A percentile compares a stretch with the other conserved stretches of the same genome.
Evolutionary conservation across 2,888 invertebrate species (phyloP).

Genomic region (Athripsodes cinereus): DNA sequence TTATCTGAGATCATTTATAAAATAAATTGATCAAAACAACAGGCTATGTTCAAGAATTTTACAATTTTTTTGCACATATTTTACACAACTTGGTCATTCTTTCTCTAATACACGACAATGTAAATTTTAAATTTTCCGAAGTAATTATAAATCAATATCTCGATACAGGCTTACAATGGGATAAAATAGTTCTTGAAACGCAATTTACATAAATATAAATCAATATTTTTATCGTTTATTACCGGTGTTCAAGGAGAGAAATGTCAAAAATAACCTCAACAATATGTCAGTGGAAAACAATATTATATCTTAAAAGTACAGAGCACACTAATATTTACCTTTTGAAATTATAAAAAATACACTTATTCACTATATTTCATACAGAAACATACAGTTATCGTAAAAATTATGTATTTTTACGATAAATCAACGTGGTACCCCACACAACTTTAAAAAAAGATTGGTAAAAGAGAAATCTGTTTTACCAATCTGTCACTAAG

Average conservation of each 20-base stretch:
- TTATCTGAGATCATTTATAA: no score
- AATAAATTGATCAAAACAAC: no score
- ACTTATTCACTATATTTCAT: background rate
- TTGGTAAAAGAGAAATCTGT: background rate
- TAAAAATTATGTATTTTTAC: background rate
- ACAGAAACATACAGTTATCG: background rate
- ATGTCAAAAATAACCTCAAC: background rate
- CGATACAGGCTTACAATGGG: no score
- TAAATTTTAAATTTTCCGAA: no score
- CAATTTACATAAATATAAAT: conserved; percentile 1
- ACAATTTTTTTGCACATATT: no score
- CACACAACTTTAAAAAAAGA: background rate
- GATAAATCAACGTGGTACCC: background rate
- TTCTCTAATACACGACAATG: no score
- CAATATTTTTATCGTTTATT: background rate
- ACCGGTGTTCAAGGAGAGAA: background rate
- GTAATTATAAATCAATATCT: no score
- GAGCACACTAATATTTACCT: background rate
- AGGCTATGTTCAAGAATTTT: no score
- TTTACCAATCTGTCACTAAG: background rate
- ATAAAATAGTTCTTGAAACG: no score
- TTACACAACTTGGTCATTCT: no score
- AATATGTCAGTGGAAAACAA: background rate
- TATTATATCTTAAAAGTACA: background rate
- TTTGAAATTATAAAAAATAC: background rate